A percentile compares a stretch with the other conserved stretches of the same genome.
Evolutionary conservation across 2,113 vertebrate genomes (phyloP).

Genomic region (Nansenia antarctica): DNA sequence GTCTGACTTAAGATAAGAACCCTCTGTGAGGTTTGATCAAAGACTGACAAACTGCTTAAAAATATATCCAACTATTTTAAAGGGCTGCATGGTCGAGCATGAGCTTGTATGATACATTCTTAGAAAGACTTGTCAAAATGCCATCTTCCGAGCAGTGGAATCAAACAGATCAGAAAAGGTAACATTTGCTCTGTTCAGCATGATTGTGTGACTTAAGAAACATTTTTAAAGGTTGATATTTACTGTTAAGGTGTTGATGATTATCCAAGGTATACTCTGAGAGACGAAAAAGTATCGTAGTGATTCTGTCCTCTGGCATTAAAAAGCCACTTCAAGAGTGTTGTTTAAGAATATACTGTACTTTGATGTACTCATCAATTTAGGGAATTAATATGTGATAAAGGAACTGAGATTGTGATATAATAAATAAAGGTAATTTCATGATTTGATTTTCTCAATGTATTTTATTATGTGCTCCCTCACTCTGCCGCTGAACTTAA

Average conservation of each 20-base stretch:
- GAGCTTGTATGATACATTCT: background rate
- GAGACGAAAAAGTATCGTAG: too few relatives aligned
- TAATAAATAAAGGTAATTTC: constrained; percentile 11
- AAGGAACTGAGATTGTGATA: background rate
- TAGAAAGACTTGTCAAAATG: background rate
- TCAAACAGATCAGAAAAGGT: background rate
- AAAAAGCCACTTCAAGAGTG: background rate
- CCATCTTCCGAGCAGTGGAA: background rate
- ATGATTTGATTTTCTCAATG: background rate
- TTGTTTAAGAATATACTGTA: background rate
- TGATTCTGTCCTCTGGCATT: too few relatives aligned
- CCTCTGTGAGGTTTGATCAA: constrained; percentile 26
- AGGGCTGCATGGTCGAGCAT: background rate
- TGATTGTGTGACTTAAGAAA: background rate
- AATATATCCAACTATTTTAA: constrained; percentile 11
- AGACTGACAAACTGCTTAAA: constrained; percentile 27
- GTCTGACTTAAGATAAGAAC: constrained; percentile 17
- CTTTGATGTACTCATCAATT: background rate
- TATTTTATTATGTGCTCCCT: background rate
- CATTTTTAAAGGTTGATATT: too few relatives aligned
- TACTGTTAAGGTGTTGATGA: too few relatives aligned
- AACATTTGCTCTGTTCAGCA: background rate
- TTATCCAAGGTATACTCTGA: too few relatives aligned
- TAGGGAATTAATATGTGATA: background rate
- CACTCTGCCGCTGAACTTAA: background rate